phyloP scores from a whole-genome alignment of 2,888 invertebrate genomes.

The Reticulitermes lucifugus region DNA sequence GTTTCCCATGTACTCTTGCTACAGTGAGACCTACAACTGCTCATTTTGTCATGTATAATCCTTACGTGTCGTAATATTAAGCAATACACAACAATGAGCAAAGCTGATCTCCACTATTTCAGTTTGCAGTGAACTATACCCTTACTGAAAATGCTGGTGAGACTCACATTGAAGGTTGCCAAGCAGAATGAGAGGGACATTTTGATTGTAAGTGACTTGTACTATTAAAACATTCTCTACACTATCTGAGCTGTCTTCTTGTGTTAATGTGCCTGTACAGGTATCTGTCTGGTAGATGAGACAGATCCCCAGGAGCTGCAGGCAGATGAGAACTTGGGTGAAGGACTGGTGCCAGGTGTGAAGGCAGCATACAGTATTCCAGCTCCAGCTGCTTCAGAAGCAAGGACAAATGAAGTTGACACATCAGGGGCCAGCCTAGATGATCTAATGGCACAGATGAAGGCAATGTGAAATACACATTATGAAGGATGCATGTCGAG shows the following conservation, averaged over 20 bases:
- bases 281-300: conserved; percentile 80
- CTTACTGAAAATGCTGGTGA: too few species aligned
- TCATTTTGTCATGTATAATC: too few species aligned
- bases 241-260: neutral
- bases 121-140: too few species aligned
- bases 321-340: conserved; percentile 42
- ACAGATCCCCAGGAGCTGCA: conserved; percentile 63
- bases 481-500: too few species aligned
- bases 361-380: conserved; percentile 79
- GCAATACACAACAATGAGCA: too few species aligned
- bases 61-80: too few species aligned
- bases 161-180: too few species aligned
- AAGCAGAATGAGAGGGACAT: too few species aligned
- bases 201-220: neutral
- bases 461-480: conserved; percentile 74
- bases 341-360: conserved; percentile 67
- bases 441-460: conserved; percentile 94
- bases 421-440: conserved; percentile 74
- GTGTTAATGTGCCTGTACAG: conserved; percentile 60
- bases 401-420: conserved; percentile 37
- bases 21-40: too few species aligned
- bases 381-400: conserved; percentile 63
- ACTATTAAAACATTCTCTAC: neutral
- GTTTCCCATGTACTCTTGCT: too few species aligned
- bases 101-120: too few species aligned